Base-by-base conservation (phyloP, 2,113 vertebrate genomes). In the Typhlomys cinereus region DNA sequence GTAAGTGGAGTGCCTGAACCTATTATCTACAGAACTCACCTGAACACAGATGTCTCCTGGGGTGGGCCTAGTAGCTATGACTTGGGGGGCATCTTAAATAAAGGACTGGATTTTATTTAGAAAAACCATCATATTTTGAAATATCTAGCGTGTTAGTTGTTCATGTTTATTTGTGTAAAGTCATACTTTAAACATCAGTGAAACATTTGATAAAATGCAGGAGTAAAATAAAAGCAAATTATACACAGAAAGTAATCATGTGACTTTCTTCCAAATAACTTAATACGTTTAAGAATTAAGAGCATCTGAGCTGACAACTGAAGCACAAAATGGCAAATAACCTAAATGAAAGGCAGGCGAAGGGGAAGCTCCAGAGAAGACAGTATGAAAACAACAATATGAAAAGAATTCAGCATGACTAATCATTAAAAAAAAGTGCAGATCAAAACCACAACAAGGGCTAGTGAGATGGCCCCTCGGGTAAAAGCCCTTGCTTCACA, bases 191-290 rank as follows among this genome's bases (percentile, higher is more conserved):
- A 70, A 71, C 61, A 70, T 86, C 88, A 12, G 71, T 74, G 41
- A 89, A 50, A 90, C 61, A 52, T 90, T 91, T 80, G 36, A 18
- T 74, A 17, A 85, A 84, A 73, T 54, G 10, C 78, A 75, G 52
- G 57, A 90, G 74, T 71, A 78, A 82, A 89, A 64, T 36, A 44
- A 66, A 69, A 29, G 14, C 66, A 79, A 41, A 27, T 81, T 70
- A 79, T 46, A 54, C 46, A 27, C 41, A 59, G 12, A 57, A 93
- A 85, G 69, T 59, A 78, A 83, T 52, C 46, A 71, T n/a, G n/a
- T 87, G 71, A 85, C 85, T 78, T 82, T 34, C 62, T 87, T 59
- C 39, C 88, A 93, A 36, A 78, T 90, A 59, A 31, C 39, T n/a
- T 76, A 34, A 62, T 50, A 52, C 23, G 66, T 76, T 78, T 70